Base-by-base conservation (phyloP, 1,140 invertebrate species). In the Drosophila baimaii region DNA sequence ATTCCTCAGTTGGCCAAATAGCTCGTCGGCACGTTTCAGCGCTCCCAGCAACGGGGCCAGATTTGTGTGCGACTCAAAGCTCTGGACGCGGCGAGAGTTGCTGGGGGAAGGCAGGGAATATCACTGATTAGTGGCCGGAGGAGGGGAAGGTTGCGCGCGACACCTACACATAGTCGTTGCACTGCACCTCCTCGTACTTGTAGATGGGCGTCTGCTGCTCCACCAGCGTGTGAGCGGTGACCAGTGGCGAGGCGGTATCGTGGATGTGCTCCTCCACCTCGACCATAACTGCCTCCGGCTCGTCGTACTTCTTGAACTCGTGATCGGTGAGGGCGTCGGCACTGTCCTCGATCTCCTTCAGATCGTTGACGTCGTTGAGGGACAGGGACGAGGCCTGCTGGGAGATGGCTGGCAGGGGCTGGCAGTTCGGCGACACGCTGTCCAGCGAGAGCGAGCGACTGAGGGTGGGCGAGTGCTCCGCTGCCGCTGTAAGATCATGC, bases 361-460 rank as follows among this genome's bases (percentile, higher is more conserved):
- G 91, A 62, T 95, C 94, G 71, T 95, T 95, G 56, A 94, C 93
- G 81, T 96, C 94, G 72, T 95, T 96, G 0, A 96, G 93, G 5
- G 95, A 96, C 9, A 96, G 88, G 80, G 95, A 96, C 2, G 95
- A 96, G 0, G 94, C 94, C 78, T 95, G 95, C 46, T 94, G 93
- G 35, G 92, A 94, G 59, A 92, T 92, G 66, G 71, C 90, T 9
- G 19, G 51, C 69, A 61, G 92, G 49, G 71, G 91, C 74, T 92
- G 88, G 5, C 93, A 91, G 27, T 94, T 94, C 1, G 93, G 93
- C 4, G 92, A 81, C 0, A 96, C 93, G 66, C 95, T 96, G 57
- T 95, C 95, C 27, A 95, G 94, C 1, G 96, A 96, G 77, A 96
- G 94, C 0, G 96, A 95, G 47, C 95, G 93, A 21, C 94, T 94